These are phyloP conservation scores for Procambarus virginalis DNA, from an alignment of 1,140 invertebrate genomes.

Conservation along the genomic window DNA sequence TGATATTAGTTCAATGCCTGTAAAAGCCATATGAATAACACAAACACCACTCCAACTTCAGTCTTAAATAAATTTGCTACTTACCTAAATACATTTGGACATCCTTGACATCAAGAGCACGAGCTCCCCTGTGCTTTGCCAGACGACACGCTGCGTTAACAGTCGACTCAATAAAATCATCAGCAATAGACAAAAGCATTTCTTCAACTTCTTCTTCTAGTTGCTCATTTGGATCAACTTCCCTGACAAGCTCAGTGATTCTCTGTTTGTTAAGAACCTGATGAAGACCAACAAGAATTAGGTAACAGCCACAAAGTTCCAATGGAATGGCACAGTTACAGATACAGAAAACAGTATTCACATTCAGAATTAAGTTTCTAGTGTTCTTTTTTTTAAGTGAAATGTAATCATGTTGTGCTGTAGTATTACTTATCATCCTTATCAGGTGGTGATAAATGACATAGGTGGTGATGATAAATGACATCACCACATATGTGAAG, in stretches of 20 bases:
- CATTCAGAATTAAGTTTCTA: too few species aligned
- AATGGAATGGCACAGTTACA: too few species aligned
- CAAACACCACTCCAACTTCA: background rate
- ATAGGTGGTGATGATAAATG: too few species aligned
- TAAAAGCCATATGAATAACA: too few species aligned
- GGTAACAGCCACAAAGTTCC: background rate
- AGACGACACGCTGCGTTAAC: slow-evolving; percentile 90
- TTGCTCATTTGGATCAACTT: slow-evolving; percentile 95
- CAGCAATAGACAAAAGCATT: slow-evolving; percentile 90
- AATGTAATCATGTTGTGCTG: too few species aligned
- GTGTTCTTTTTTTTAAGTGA: too few species aligned
- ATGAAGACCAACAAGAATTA: background rate
- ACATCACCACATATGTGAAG: too few species aligned
- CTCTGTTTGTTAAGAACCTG: slow-evolving; percentile 86
- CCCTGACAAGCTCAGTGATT: slow-evolving; percentile 91
- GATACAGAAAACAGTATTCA: too few species aligned
- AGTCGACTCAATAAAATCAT: slow-evolving; percentile 96
- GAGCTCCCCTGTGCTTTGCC: slow-evolving; percentile 93
- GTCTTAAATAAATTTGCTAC: slow-evolving; percentile 22
- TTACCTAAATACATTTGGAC: slow-evolving; percentile 94
- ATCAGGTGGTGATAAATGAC: too few species aligned
- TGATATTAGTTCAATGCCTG: too few species aligned
- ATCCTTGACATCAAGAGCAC: slow-evolving; percentile 93
- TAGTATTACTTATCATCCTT: too few species aligned
- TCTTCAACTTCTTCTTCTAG: slow-evolving; percentile 98